These are phyloP conservation scores for Neoseiulus cucumeris DNA, from an alignment of 1,140 invertebrate genomes.

Conservation along the genomic window DNA sequence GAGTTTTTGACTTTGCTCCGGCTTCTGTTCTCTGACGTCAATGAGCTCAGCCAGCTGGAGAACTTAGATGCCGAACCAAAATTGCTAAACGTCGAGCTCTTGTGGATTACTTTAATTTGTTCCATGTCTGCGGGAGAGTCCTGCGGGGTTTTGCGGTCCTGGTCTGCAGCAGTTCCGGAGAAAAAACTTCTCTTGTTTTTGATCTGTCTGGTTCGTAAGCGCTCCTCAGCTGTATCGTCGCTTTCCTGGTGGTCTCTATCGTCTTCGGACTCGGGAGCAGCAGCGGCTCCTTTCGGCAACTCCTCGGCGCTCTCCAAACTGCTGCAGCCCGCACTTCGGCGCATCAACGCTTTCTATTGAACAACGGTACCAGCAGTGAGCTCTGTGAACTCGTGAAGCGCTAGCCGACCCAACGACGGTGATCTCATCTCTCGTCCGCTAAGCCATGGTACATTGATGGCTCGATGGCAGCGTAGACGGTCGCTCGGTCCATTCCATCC, in stretches of 20 bases:
- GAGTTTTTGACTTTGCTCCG: conserved; percentile 30
- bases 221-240: too few relatives aligned
- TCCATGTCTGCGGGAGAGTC: not conserved
- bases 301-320: conserved; percentile 9
- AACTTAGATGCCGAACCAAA: conserved; percentile 23
- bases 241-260: too few relatives aligned
- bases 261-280: too few relatives aligned
- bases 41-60: conserved; percentile 32
- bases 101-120: conserved; percentile 21
- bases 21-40: conserved; percentile 26
- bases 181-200: too few relatives aligned
- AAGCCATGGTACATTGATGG: too few relatives aligned
- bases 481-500: too few relatives aligned
- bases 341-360: not conserved
- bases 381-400: not conserved
- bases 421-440: too few relatives aligned
- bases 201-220: too few relatives aligned
- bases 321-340: conserved; percentile 8
- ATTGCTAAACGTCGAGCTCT: conserved; percentile 33
- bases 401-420: too few relatives aligned
- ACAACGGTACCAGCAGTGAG: not conserved
- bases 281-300: not conserved
- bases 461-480: too few relatives aligned
- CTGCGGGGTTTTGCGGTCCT: too few relatives aligned
- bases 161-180: too few relatives aligned